Percentiles rank a stretch among this genome's conserved stretches.
These are phyloP conservation scores for Xestia sexstrigata DNA, from an alignment of 2,888 invertebrate species.

Conservation along the genomic window DNA sequence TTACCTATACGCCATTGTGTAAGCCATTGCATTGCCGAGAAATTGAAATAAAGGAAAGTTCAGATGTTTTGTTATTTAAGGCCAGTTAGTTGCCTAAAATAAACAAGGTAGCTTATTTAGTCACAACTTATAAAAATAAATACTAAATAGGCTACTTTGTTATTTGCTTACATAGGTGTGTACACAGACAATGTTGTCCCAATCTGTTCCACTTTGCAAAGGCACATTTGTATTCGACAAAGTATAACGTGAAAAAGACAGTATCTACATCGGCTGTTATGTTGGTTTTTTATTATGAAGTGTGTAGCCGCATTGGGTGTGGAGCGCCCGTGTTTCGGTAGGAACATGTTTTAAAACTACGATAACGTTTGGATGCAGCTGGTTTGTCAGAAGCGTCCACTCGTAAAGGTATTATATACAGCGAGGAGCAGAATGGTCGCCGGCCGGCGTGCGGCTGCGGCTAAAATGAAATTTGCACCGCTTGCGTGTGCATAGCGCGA, in stretches of 20 bases:
- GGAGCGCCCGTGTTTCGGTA: constrained; percentile 33
- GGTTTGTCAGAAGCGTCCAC: constrained; percentile 61
- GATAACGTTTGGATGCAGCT: constrained; percentile 61
- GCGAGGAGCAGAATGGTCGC: constrained; percentile 49
- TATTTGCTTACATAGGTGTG: not conserved
- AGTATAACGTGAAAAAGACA: constrained; percentile 52
- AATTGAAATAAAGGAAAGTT: constrained; percentile 40
- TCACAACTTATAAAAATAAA: constrained; percentile 1
- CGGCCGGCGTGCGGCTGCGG: constrained; percentile 54
- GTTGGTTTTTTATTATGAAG: constrained; percentile 47
- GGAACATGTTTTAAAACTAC: constrained; percentile 48
- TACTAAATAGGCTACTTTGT: not conserved
- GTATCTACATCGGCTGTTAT: constrained; percentile 52
- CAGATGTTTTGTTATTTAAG: constrained; percentile 31
- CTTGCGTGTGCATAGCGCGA: constrained; percentile 60
- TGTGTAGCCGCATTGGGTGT: constrained; percentile 8
- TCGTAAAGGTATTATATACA: constrained; percentile 60
- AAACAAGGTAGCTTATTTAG: not conserved
- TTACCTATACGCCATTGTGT: constrained; percentile 28
- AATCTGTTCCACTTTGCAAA: constrained; percentile 33
- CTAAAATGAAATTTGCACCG: constrained; percentile 71
- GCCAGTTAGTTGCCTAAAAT: not conserved
- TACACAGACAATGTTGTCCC: not conserved
- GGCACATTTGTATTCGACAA: constrained; percentile 18
- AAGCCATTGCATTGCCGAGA: constrained; percentile 17